Percentiles rank a stretch among this genome's conserved stretches.
Evolutionary conservation across 2,113 vertebrate genomes (phyloP).

Genomic region (Calidris pugnax): DNA sequence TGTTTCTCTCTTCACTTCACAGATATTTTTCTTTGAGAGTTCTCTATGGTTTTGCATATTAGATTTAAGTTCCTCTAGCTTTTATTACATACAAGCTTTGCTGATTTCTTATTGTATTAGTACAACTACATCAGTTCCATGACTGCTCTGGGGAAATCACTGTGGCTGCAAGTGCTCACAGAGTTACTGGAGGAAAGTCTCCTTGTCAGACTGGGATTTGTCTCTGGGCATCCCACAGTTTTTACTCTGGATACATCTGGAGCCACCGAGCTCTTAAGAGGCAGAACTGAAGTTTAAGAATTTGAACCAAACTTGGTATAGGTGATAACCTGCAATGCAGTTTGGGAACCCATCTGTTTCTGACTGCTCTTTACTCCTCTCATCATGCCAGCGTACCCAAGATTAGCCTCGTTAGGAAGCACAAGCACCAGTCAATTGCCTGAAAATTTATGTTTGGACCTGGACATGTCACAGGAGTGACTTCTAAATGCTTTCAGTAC

Average conservation of each 20-base stretch:
- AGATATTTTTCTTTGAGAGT: neutral
- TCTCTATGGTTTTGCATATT: neutral
- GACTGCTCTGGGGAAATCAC: neutral
- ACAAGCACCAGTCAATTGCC: neutral
- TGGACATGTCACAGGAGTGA: neutral
- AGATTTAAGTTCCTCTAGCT: neutral
- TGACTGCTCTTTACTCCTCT: neutral
- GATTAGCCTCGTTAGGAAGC: neutral
- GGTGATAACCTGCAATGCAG: neutral
- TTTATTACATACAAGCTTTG: neutral
- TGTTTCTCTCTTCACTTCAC: neutral
- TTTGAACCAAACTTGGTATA: neutral
- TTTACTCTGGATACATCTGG: neutral
- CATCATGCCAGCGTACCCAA: neutral
- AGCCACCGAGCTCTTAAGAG: neutral
- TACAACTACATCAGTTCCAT: neutral
- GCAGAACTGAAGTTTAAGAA: neutral
- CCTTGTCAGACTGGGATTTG: neutral
- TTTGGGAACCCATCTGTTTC: neutral
- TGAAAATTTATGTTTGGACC: neutral
- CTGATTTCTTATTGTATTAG: neutral
- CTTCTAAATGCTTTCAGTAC: neutral
- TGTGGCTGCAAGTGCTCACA: neutral
- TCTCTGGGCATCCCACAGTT: neutral
- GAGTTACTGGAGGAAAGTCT: neutral